phyloP scores from a whole-genome alignment of 2,888 invertebrate species.

The Poecilobothrus nobilitatus region DNA sequence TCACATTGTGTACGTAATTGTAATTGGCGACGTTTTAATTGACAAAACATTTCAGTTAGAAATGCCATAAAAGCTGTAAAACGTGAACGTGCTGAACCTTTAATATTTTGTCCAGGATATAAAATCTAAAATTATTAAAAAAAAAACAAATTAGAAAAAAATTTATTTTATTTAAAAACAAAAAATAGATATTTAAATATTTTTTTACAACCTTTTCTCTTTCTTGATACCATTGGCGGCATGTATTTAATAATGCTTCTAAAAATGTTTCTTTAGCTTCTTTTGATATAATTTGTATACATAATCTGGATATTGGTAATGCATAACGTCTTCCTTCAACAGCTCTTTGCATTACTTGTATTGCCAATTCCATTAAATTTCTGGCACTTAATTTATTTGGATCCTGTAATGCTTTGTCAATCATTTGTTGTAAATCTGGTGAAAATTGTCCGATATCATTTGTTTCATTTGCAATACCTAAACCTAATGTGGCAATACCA shows the following conservation, averaged over 20 bases:
- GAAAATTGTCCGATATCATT: conserved; percentile 70
- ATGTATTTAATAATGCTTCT: conserved; percentile 79
- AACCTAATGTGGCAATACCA: conserved; percentile 57
- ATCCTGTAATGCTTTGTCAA: conserved; percentile 72
- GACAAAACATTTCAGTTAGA: conserved; percentile 83
- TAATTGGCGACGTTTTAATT: conserved; percentile 61
- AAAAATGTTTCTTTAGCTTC: conserved; percentile 82
- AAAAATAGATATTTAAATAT: background rate
- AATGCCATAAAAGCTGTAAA: conserved; percentile 82
- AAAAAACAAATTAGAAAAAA: background rate
- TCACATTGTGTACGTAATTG: conserved; percentile 49
- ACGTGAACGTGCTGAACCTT: conserved; percentile 53
- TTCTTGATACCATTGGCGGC: conserved; percentile 86
- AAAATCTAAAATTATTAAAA: conserved; percentile 31
- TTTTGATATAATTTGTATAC: conserved; percentile 78
- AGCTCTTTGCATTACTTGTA: conserved; percentile 69
- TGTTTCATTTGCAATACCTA: conserved; percentile 58
- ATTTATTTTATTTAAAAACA: background rate
- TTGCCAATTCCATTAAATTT: conserved; percentile 76
- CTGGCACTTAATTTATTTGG: conserved; percentile 67
- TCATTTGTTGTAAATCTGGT: conserved; percentile 60
- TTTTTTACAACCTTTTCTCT: conserved; percentile 51
- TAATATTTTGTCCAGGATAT: conserved; percentile 44
- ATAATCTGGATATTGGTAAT: conserved; percentile 74
- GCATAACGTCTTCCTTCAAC: conserved; percentile 69